Evolutionary conservation across 1,140 invertebrate species (phyloP).

Genomic region (Philopotamus ludificatus): DNA sequence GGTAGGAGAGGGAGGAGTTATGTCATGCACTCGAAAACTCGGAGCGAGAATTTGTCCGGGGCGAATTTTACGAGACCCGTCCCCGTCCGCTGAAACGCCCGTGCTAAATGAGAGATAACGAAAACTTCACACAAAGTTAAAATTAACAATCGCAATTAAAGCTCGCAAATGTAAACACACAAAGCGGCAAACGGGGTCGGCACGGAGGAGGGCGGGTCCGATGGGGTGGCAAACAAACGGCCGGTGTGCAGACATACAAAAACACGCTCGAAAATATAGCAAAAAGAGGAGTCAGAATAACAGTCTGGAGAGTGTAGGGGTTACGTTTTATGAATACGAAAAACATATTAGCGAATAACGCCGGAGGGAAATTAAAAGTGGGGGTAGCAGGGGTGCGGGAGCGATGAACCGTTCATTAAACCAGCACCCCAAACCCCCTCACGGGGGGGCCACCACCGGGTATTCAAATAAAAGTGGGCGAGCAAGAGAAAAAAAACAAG

Average conservation of each 20-base stretch:
- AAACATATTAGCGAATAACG: slow-evolving; percentile 42
- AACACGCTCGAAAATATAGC: slow-evolving; percentile 12
- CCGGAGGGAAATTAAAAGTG: slow-evolving; percentile 40
- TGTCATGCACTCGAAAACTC: neutral
- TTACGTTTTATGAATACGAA: slow-evolving; percentile 35
- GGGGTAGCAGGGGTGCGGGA: slow-evolving; percentile 9
- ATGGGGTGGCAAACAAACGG: slow-evolving; percentile 1
- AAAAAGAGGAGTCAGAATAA: slow-evolving; percentile 7
- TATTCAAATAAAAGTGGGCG: slow-evolving; percentile 30
- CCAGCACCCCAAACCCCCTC: slow-evolving; percentile 12
- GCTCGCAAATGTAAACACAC: slow-evolving; percentile 20
- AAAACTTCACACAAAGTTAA: slow-evolving; percentile 24
- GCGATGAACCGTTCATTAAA: slow-evolving; percentile 38
- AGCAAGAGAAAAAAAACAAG: slow-evolving; percentile 15
- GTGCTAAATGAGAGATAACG: slow-evolving; percentile 24
- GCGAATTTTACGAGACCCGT: slow-evolving; percentile 16
- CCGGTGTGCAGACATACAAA: neutral
- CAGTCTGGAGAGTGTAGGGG: slow-evolving; percentile 24
- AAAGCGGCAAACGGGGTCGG: neutral
- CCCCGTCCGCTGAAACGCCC: slow-evolving; percentile 1
- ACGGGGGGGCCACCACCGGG: slow-evolving; percentile 26
- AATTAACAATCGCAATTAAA: slow-evolving; percentile 29
- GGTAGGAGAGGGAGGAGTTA: too few species aligned
- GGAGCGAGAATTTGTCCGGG: slow-evolving; percentile 8
- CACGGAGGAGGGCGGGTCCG: neutral